Conservation (phyloP, 2,797 vertebrate species). For the Phoebastria nigripes region DNA sequence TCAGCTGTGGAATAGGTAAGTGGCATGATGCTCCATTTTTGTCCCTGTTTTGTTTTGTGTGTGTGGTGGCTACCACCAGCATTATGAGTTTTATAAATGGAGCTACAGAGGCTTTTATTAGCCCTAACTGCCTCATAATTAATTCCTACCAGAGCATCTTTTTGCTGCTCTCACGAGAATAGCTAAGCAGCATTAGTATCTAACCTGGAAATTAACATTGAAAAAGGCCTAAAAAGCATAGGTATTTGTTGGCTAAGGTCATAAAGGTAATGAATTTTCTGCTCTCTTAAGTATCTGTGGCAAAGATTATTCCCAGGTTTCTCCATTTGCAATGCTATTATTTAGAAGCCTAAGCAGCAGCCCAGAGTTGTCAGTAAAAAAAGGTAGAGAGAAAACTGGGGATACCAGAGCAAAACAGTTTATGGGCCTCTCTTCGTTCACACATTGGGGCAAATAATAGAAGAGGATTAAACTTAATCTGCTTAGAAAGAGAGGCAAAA, state of each 20-base stretch:
- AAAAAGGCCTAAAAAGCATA: background rate
- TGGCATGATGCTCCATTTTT: background rate
- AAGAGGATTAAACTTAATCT: constrained; percentile 13
- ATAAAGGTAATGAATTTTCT: background rate
- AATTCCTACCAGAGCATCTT: background rate
- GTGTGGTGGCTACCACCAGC: background rate
- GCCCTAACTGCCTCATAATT: background rate
- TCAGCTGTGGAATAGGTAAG: background rate
- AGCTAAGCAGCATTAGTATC: background rate
- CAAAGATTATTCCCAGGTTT: background rate
- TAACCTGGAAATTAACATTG: background rate
- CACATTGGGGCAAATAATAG: background rate
- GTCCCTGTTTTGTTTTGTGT: background rate
- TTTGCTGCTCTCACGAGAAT: background rate
- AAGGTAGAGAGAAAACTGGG: background rate
- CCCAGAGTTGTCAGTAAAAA: background rate
- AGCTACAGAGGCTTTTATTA: background rate
- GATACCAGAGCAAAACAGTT: background rate
- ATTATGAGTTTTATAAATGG: background rate
- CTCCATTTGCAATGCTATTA: background rate
- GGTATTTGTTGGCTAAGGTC: background rate
- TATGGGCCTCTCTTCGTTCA: background rate
- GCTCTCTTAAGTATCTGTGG: background rate
- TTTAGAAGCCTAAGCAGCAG: background rate
- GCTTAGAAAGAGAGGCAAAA: constrained; percentile 1